A percentile compares a stretch with the other conserved stretches of the same genome.
Evolutionary conservation across 1,140 invertebrate genomes (phyloP).

Genomic region (Drosophila pseudoobscura): DNA sequence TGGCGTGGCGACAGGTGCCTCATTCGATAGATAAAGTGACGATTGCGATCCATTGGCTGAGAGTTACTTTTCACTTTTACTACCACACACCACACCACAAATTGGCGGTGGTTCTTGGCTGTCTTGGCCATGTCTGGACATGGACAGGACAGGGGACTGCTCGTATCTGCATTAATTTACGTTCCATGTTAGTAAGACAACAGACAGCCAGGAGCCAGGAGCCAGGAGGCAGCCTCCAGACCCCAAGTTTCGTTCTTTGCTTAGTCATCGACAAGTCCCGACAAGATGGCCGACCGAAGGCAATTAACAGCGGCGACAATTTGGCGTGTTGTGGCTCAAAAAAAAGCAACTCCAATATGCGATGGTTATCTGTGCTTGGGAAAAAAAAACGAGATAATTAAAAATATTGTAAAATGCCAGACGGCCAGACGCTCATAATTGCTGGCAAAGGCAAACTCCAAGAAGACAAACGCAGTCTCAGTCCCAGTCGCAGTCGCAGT

Average conservation of each 20-base stretch:
- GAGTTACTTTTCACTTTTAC: slow-evolving; percentile 77
- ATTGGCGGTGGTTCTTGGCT: neutral
- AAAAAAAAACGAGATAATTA: slow-evolving; percentile 47
- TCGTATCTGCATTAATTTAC: slow-evolving; percentile 60
- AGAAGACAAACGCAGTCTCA: slow-evolving; percentile 18
- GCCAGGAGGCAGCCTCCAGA: neutral
- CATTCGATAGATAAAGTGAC: slow-evolving; percentile 60
- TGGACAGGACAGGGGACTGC: neutral
- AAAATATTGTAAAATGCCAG: slow-evolving; percentile 64
- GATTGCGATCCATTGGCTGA: slow-evolving; percentile 26
- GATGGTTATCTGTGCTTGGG: slow-evolving; percentile 48
- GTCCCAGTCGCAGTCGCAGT: slow-evolving; percentile 26
- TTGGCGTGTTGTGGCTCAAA: slow-evolving; percentile 41
- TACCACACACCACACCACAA: slow-evolving; percentile 27
- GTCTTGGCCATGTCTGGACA: slow-evolving; percentile 2
- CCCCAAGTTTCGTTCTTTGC: slow-evolving; percentile 3
- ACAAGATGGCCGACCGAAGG: slow-evolving; percentile 35
- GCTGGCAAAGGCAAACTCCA: slow-evolving; percentile 43
- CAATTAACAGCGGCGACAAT: slow-evolving; percentile 70
- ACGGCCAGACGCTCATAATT: slow-evolving; percentile 76
- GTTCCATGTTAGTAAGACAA: slow-evolving; percentile 30
- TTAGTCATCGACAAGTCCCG: slow-evolving; percentile 40
- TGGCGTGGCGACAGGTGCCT: slow-evolving; percentile 58
- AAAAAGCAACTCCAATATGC: slow-evolving; percentile 13
- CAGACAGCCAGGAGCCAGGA: slow-evolving; percentile 19